Conservation (phyloP, 1,140 invertebrate species). For the Portunus trituberculatus region DNA sequence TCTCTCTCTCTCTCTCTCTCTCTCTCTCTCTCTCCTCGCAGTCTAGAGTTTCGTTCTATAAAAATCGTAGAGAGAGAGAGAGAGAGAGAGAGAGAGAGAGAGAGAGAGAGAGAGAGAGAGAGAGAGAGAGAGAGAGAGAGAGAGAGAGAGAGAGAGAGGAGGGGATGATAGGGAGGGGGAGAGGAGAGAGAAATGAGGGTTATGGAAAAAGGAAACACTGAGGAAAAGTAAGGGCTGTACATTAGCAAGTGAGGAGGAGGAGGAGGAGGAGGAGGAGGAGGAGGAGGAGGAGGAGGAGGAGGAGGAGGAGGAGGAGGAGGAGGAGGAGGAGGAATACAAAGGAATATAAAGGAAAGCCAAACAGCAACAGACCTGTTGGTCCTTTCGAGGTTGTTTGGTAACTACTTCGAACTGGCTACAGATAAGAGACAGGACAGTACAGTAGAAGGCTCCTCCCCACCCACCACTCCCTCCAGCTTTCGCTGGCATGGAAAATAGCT, state of each 20-base stretch:
- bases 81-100: slow-evolving; percentile 14
- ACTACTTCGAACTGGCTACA: too few relatives aligned
- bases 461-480: too few relatives aligned
- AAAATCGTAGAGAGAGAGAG: background rate
- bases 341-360: too few relatives aligned
- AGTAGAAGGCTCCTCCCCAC: too few relatives aligned
- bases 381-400: too few relatives aligned
- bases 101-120: background rate
- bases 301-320: too few relatives aligned
- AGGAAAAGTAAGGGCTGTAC: background rate
- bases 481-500: too few relatives aligned
- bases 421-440: too few relatives aligned
- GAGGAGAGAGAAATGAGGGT: background rate
- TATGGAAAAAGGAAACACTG: background rate
- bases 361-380: too few relatives aligned
- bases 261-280: background rate
- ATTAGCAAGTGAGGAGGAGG: background rate
- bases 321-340: too few relatives aligned
- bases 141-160: background rate
- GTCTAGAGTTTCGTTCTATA: too few relatives aligned
- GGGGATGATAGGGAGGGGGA: background rate
- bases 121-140: background rate
- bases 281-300: background rate
- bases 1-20: slow-evolving; percentile 45
- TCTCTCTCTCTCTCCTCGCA: slow-evolving; percentile 37